Evolutionary conservation across 2,888 invertebrate species (phyloP).

Genomic region (Polyommatus iphigenia): DNA sequence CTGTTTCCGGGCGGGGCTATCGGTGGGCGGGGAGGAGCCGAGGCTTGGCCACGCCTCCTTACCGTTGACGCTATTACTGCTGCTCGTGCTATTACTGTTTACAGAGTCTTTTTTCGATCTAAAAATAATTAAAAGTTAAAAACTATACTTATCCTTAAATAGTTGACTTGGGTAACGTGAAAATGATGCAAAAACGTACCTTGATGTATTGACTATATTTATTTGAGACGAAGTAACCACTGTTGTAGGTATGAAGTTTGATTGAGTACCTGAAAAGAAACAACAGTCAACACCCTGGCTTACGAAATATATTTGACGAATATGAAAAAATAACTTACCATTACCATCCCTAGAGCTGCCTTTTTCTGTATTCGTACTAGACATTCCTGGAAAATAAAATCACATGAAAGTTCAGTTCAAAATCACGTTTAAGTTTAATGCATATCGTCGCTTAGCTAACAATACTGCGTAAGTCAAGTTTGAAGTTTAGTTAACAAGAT

Average conservation of each 20-base stretch:
- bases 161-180: no score
- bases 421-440: not conserved
- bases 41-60: slow-evolving; percentile 89
- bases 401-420: not conserved
- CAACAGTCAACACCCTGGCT: not conserved
- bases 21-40: slow-evolving; percentile 78
- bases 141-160: not conserved
- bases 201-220: slow-evolving; percentile 77
- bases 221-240: slow-evolving; percentile 77
- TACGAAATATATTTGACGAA: not conserved
- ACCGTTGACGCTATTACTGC: slow-evolving; percentile 56
- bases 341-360: slow-evolving; percentile 76
- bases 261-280: slow-evolving; percentile 65
- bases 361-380: slow-evolving; percentile 76
- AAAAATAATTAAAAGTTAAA: slow-evolving; percentile 40
- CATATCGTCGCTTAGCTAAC: no score
- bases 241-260: slow-evolving; percentile 77
- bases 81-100: slow-evolving; percentile 49
- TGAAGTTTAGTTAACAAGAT: no score
- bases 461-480: no score
- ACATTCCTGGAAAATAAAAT: slow-evolving; percentile 60
- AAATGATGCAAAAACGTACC: slow-evolving; percentile 57
- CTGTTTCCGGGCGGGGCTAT: slow-evolving; percentile 66
- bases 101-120: slow-evolving; percentile 70
- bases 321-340: slow-evolving; percentile 37